Conservation (phyloP, 2,888 invertebrate species). For the Zootermopsis nevadensis region DNA sequence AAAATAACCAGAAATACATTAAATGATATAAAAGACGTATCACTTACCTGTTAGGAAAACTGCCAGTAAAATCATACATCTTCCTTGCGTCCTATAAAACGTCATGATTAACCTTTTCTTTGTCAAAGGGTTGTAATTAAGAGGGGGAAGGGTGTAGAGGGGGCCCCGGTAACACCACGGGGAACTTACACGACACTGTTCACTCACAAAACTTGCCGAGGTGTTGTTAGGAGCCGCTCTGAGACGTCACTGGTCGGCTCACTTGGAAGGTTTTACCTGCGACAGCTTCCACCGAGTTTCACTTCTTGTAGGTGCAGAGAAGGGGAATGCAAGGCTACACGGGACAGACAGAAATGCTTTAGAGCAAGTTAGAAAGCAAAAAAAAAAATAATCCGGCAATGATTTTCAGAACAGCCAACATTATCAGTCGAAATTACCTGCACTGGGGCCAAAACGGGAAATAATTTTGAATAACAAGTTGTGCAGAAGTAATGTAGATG, state of each 20-base stretch:
- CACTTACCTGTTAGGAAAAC: background rate
- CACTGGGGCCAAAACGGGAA: background rate
- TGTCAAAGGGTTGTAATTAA: background rate
- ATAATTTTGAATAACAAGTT: background rate
- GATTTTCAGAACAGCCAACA: too few relatives aligned
- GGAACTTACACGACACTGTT: background rate
- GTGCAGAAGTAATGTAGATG: too few relatives aligned
- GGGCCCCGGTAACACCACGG: constrained; percentile 19
- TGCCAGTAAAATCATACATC: background rate
- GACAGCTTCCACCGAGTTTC: background rate
- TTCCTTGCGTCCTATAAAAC: background rate
- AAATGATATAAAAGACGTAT: background rate
- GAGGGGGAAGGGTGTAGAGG: constrained; percentile 16
- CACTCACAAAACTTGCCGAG: background rate
- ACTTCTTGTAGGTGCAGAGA: constrained; percentile 4
- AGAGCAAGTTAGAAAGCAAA: too few relatives aligned
- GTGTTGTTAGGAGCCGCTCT: constrained; percentile 10
- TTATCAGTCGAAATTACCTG: too few relatives aligned
- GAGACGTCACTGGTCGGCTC: background rate
- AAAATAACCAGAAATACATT: background rate
- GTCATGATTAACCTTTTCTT: background rate
- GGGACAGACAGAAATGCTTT: background rate
- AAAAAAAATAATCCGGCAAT: too few relatives aligned
- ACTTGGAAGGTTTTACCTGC: background rate
- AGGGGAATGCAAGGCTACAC: background rate